Percentiles rank a stretch among this genome's conserved stretches.
Evolutionary conservation across 2,113 vertebrate genomes (phyloP).

Genomic region (Oreochromis aureus): DNA sequence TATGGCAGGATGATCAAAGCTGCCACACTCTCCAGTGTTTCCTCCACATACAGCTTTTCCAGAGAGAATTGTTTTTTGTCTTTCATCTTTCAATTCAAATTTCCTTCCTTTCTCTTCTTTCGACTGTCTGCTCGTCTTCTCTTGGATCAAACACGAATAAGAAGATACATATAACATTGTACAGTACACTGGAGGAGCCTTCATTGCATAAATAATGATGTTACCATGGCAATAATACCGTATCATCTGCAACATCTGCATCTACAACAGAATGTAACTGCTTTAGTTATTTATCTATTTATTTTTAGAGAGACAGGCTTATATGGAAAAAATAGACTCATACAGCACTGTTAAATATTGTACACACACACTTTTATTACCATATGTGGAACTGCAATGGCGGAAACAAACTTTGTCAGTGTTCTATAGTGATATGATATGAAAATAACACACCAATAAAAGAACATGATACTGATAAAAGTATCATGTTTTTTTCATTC

Average conservation of each 20-base stretch:
- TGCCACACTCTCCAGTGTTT: constrained; percentile 31
- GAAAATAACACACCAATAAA: background rate
- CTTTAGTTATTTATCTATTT: background rate
- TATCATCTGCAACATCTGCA: background rate
- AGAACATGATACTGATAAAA: background rate
- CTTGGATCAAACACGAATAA: constrained; percentile 23
- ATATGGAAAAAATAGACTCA: background rate
- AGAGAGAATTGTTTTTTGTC: constrained; percentile 39
- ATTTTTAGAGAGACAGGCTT: background rate
- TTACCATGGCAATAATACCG: constrained; percentile 5
- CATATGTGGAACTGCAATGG: background rate
- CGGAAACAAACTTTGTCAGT: background rate
- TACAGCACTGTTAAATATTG: background rate
- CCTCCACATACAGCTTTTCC: constrained; percentile 21
- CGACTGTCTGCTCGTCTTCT: constrained; percentile 11
- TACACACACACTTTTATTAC: background rate
- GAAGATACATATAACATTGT: background rate
- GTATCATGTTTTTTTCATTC: background rate
- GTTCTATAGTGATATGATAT: background rate
- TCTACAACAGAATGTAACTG: background rate
- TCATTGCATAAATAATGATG: constrained; percentile 39
- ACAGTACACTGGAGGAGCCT: background rate
- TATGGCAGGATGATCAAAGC: constrained; percentile 62
- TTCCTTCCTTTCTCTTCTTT: constrained; percentile 31
- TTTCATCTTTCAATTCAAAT: constrained; percentile 57